Percentiles rank a stretch among this genome's conserved stretches.
Conservation (phyloP, 2,797 vertebrate species). For the Melanotaenia nigrans region DNA sequence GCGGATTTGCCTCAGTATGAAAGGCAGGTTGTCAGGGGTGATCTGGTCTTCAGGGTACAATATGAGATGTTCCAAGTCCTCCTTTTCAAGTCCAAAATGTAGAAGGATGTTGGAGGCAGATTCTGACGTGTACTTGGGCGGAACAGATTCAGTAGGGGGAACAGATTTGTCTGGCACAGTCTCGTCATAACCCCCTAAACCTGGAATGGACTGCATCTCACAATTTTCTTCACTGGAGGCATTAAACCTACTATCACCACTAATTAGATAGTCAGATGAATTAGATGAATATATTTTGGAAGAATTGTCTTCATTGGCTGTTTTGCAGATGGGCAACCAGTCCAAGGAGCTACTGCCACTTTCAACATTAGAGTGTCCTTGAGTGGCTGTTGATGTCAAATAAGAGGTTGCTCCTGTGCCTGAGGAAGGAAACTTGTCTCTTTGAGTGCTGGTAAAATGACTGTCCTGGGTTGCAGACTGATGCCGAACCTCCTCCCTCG, state of each 20-base stretch:
- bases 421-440: conserved; percentile 50
- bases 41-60: conserved; percentile 93
- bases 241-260: neutral
- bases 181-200: conserved; percentile 46
- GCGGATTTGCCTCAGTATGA: conserved; percentile 91
- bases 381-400: conserved; percentile 23
- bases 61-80: conserved; percentile 93
- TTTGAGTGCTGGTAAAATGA: conserved; percentile 75
- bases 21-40: conserved; percentile 92
- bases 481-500: conserved; percentile 75
- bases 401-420: conserved; percentile 61
- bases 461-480: conserved; percentile 65
- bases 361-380: conserved; percentile 11
- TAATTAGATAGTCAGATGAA: conserved; percentile 40
- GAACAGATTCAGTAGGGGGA: conserved; percentile 43
- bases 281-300: conserved; percentile 31
- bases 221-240: conserved; percentile 19
- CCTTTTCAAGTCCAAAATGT: conserved; percentile 93
- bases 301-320: neutral
- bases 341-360: conserved; percentile 33
- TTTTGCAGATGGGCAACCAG: conserved; percentile 48
- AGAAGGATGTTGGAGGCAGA: conserved; percentile 91
- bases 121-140: conserved; percentile 87
- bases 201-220: conserved; percentile 44
- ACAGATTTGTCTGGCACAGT: neutral